These are phyloP conservation scores for Calliphora vicina DNA, from an alignment of 1,140 invertebrate genomes.

Conservation along the genomic window DNA sequence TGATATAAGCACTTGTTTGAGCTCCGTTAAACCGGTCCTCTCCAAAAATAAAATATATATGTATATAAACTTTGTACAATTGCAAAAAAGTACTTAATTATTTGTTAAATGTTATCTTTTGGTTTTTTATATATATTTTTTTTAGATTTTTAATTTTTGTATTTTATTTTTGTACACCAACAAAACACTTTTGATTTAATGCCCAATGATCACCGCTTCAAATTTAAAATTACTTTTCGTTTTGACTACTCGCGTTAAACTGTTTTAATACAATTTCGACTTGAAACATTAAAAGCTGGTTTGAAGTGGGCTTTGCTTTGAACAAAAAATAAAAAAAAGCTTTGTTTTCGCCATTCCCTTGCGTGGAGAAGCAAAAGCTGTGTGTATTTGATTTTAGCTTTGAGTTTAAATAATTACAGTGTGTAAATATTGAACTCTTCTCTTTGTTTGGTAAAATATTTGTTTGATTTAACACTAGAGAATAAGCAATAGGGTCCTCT, in stretches of 20 bases:
- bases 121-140: too few species aligned
- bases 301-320: background rate
- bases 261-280: background rate
- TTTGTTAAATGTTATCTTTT: background rate
- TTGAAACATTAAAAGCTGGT: background rate
- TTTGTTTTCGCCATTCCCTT: background rate
- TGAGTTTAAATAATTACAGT: background rate
- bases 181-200: background rate
- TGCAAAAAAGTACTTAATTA: background rate
- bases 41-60: background rate
- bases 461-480: too few species aligned
- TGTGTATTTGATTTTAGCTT: background rate
- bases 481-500: too few species aligned
- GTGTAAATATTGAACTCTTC: too few species aligned
- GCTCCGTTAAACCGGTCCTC: slow-evolving; percentile 4
- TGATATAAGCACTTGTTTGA: background rate
- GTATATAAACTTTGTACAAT: background rate
- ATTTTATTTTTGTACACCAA: background rate
- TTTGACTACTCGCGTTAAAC: background rate
- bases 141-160: too few species aligned
- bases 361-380: background rate
- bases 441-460: too few species aligned
- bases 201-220: background rate
- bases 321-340: background rate
- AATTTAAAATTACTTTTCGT: background rate